A percentile compares a stretch with the other conserved stretches of the same genome.
Conservation (phyloP, 2,113 vertebrate genomes). For the Calcarius ornatus region DNA sequence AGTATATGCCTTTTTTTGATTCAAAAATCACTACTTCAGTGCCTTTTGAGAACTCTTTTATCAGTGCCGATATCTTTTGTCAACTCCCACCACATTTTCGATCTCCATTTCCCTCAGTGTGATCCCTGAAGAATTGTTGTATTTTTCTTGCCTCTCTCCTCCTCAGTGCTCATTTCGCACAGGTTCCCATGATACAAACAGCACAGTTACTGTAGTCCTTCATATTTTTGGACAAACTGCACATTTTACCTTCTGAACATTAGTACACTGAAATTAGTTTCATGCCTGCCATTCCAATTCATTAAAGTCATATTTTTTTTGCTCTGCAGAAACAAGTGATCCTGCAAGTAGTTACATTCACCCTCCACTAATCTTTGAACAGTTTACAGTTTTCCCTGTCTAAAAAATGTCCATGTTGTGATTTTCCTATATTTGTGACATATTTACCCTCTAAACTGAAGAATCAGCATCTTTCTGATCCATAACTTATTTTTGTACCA, state of each 20-base stretch:
- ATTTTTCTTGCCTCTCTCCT: background rate
- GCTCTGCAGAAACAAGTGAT: background rate
- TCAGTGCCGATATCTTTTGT: slow-evolving; percentile 31
- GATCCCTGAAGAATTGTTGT: background rate
- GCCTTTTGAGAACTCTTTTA: slow-evolving; percentile 20
- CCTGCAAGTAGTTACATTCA: background rate
- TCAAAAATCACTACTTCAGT: slow-evolving; percentile 20
- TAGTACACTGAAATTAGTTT: background rate
- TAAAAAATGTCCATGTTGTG: background rate
- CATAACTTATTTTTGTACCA: background rate
- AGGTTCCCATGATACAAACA: background rate
- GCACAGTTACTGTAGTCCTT: background rate
- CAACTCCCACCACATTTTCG: slow-evolving; percentile 34
- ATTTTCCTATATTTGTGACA: background rate
- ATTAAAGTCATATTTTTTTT: background rate
- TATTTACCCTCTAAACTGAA: background rate
- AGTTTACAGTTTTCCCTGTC: background rate
- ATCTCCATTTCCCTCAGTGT: background rate
- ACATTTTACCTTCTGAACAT: background rate
- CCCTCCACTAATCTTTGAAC: background rate
- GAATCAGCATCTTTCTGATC: background rate
- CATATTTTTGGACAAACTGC: background rate
- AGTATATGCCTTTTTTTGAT: background rate
- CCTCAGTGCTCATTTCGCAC: background rate
- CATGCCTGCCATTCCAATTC: background rate